These are phyloP conservation scores for Geotrupes spiniger DNA, from an alignment of 2,888 invertebrate species.

Conservation along the genomic window DNA sequence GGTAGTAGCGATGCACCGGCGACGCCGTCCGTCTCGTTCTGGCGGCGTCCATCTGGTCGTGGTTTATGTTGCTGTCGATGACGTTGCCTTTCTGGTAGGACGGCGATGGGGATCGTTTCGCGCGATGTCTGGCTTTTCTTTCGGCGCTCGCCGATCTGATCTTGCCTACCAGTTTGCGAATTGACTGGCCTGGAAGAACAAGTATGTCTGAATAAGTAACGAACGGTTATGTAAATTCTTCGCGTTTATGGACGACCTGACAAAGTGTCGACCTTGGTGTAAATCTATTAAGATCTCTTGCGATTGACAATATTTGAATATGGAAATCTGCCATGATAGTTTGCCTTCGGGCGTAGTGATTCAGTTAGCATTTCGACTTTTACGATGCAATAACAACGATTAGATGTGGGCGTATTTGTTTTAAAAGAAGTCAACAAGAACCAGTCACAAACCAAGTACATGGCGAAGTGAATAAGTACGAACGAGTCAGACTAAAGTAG, in stretches of 20 bases:
- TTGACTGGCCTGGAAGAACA: conserved; percentile 67
- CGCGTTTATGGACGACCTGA: neutral
- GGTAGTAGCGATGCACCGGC: conserved; percentile 75
- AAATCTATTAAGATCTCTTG: no score
- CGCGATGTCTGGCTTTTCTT: conserved; percentile 60
- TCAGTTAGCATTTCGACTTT: no score
- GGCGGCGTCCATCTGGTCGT: conserved; percentile 23
- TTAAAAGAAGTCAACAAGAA: no score
- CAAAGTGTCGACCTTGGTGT: no score
- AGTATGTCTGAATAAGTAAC: neutral
- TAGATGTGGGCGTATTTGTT: no score
- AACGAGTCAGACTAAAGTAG: no score
- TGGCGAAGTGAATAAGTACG: no score
- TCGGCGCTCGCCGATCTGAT: conserved; percentile 73
- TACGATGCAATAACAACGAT: no score
- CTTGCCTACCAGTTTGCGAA: conserved; percentile 78
- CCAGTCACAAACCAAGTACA: no score
- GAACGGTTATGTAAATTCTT: conserved; percentile 1
- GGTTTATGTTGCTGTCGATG: conserved; percentile 54
- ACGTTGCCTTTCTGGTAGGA: conserved; percentile 58
- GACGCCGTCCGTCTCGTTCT: conserved; percentile 11
- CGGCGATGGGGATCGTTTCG: conserved; percentile 58
- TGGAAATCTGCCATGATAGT: no score
- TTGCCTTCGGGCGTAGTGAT: no score
- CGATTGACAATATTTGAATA: no score